Conservation (phyloP, 2,113 vertebrate genomes). For the Syngnathoides biaculeatus region DNA sequence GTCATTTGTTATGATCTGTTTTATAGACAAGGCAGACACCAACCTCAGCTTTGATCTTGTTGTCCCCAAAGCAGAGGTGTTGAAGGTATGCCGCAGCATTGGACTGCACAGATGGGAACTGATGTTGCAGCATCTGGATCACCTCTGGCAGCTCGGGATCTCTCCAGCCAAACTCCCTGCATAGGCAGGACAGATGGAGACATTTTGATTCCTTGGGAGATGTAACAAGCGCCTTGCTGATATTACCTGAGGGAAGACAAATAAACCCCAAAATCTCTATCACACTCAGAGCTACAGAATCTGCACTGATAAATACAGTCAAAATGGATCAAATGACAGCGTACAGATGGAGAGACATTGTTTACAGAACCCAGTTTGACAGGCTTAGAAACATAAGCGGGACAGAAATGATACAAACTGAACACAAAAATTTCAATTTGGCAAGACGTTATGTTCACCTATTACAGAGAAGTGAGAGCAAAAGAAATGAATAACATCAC, state of each 20-base stretch:
- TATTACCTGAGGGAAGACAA: constrained; percentile 16
- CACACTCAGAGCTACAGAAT: not conserved
- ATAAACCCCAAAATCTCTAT: constrained; percentile 12
- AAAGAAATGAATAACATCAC: constrained; percentile 4
- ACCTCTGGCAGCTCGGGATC: constrained; percentile 98
- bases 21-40: constrained; percentile 17
- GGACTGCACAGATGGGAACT: constrained; percentile 97
- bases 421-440: constrained; percentile 25
- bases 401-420: constrained; percentile 22
- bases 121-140: constrained; percentile 98
- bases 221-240: constrained; percentile 15
- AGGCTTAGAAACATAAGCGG: constrained; percentile 12
- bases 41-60: constrained; percentile 99
- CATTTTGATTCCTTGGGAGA: constrained; percentile 29
- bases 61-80: constrained; percentile 98
- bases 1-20: not conserved
- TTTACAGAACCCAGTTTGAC: constrained; percentile 7
- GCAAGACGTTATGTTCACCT: constrained; percentile 28
- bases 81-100: constrained; percentile 98
- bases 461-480: constrained; percentile 11
- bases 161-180: constrained; percentile 97
- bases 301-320: not conserved
- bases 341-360: not conserved
- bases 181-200: constrained; percentile 25
- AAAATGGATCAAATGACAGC: constrained; percentile 5